Base-by-base conservation (phyloP, 2,113 vertebrate species). In the Pterocles orientalis region DNA sequence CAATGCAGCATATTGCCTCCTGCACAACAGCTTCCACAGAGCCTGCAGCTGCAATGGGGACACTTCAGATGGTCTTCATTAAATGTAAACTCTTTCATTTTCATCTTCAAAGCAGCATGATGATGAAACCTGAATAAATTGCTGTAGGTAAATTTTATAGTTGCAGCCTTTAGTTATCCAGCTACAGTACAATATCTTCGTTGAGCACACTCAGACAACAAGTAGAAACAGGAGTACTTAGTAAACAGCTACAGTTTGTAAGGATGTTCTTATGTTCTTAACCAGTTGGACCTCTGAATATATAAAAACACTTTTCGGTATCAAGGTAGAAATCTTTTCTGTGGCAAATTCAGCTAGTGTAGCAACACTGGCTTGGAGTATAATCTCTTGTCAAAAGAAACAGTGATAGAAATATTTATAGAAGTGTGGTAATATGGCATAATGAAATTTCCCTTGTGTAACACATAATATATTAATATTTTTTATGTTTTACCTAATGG, bases 11-110 rank as follows among this genome's bases (percentile, higher is more conserved):
- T 69, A 88, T 94, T 95, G 66, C 92, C 87, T 95, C 47, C 81
- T 92, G 82, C 85, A 61, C 20, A 0, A 90, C 82, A 65, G 82
- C 80, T 70, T 89, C 86, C 72, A 62, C 95, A 58, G 81, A 97
- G 97, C 96, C 89, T 94, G 96, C 97, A 98, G 97, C 98, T 98
- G 98, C 86, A 48, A 39, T 18, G 47, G 92, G 92, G 94, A 84
- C 66, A 60, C 96, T 98, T 98, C 97, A 97, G 97, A 98, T 96
- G 92, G 96, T 93, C 97, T 96, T 97, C 97, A 94, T 97, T 97
- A 97, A 72, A 86, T 28, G 34, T 78, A 71, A 94, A 97, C 88
- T 96, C 95, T 96, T 93, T 97, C 91, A 95, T 97, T 98, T 97
- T 97, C 96, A 92, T 96, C 97, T 97, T 97, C 98, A 97, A 97